Conservation (phyloP, 1,140 invertebrate genomes). For the Drosophila setifemur region DNA sequence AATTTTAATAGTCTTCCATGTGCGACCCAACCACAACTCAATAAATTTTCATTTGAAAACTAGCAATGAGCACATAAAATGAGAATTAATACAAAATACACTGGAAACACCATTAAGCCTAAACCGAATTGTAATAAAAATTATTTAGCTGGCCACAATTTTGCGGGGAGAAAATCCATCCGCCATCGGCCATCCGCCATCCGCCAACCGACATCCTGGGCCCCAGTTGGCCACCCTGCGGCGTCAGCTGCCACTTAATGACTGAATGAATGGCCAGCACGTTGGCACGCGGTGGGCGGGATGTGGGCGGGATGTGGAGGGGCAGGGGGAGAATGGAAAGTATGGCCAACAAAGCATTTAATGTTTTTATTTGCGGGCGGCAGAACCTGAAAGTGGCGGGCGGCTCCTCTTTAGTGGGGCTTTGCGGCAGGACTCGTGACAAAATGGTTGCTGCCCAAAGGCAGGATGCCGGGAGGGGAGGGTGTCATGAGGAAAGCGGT, state of each 20-base stretch:
- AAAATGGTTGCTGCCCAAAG: constrained; percentile 24
- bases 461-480: background rate
- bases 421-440: constrained; percentile 49
- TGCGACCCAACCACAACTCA: background rate
- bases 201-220: constrained; percentile 9
- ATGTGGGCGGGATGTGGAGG: background rate
- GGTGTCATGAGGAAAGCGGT: too few species aligned
- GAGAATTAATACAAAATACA: constrained; percentile 58
- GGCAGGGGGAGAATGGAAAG: background rate
- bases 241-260: constrained; percentile 71
- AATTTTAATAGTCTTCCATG: background rate
- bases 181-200: too few species aligned
- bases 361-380: constrained; percentile 76
- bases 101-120: constrained; percentile 44
- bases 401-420: constrained; percentile 39
- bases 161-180: constrained; percentile 38
- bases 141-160: constrained; percentile 74
- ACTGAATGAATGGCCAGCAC: constrained; percentile 72
- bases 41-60: background rate
- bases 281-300: constrained; percentile 30
- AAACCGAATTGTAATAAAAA: constrained; percentile 72
- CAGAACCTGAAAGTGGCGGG: constrained; percentile 65
- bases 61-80: constrained; percentile 8
- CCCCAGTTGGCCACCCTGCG: constrained; percentile 27
- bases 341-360: constrained; percentile 65